Conservation (phyloP, 2,888 invertebrate genomes). For the Ischnus inquisitorius region DNA sequence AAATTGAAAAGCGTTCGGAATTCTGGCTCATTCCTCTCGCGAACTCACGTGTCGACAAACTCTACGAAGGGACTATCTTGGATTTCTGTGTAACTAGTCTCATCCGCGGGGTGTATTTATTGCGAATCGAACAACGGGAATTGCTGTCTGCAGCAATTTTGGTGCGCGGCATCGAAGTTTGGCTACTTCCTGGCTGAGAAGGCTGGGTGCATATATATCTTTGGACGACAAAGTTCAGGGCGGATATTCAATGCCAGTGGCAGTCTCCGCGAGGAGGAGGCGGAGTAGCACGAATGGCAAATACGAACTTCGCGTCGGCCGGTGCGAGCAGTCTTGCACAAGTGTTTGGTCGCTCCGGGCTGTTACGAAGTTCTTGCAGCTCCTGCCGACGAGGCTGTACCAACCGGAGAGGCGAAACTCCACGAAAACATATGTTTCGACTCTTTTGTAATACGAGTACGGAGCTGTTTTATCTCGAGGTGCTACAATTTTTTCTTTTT, state of each 20-base stretch:
- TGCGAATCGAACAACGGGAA: background rate
- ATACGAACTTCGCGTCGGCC: conserved; percentile 15
- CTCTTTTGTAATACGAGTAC: conserved; percentile 2
- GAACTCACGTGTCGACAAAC: no score
- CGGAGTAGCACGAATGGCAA: conserved; percentile 18
- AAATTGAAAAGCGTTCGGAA: background rate
- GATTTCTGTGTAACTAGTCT: conserved; percentile 1
- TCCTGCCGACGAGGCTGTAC: background rate
- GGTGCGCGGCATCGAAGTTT: background rate
- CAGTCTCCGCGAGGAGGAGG: conserved; percentile 15
- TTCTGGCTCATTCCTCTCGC: no score
- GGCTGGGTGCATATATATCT: conserved; percentile 11
- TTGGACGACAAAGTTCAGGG: conserved; percentile 12
- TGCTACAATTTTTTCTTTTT: conserved; percentile 1
- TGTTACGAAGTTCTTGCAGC: conserved; percentile 4
- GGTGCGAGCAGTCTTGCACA: conserved; percentile 18
- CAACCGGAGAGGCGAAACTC: conserved; percentile 12
- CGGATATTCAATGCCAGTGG: background rate
- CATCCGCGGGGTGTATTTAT: conserved; percentile 4
- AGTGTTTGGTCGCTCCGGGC: conserved; percentile 30
- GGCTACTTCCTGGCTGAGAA: background rate
- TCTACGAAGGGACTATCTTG: no score
- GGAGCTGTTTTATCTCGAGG: conserved; percentile 4
- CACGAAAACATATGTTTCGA: background rate
- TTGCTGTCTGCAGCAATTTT: background rate